Base-by-base conservation (phyloP, 2,113 vertebrate species). In the Coracopsis vasa region DNA sequence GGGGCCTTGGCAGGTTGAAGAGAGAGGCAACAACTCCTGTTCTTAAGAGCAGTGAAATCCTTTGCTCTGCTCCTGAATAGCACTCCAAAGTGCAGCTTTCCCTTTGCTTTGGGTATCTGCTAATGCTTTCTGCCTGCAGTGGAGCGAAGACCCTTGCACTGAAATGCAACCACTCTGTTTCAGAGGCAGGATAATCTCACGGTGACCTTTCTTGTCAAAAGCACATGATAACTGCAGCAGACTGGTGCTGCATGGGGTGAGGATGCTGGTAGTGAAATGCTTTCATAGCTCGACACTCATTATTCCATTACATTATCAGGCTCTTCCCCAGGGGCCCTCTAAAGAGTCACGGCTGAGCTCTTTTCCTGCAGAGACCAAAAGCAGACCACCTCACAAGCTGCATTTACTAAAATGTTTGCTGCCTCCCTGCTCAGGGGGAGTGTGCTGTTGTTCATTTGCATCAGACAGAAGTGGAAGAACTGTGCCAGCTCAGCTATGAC, bases 201-300 rank as follows among this genome's bases (percentile, higher is more conserved):
- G 0, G 88, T 93, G 93, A 95, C 93, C 92, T 90, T 95, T 92
- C 94, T 58, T 94, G 96, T 96, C 92, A 96, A 65, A 74, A 80
- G 88, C 86, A 79, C 69, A 71, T 8, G 80, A 25, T 82, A 92
- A 81, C 83, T 75, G 70, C 83, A 94, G 92, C 91, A 94, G 61
- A 8, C 65, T 70, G 77, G 83, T 88, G 80, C 94, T 85, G 83
- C 77, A 48, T 79, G 69, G 83, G 41, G 91, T 31, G 86, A 88
- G 61, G 70, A 91, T 75, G 56, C 70, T 87, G 86, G 45, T 89
- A 96, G 91, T 94, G 86, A 94, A 96, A 94, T 87, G 77, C 83
- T 94, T 94, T 94, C 92, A 53, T 75, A 96, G 95, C 80, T 88
- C 5, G 2, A 95, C 88, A 87, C 78, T 97, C 94, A 92, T 96